Percentiles rank a stretch among this genome's conserved stretches.
Conservation (phyloP, 2,113 vertebrate species). For the Nematolebias whitei region DNA sequence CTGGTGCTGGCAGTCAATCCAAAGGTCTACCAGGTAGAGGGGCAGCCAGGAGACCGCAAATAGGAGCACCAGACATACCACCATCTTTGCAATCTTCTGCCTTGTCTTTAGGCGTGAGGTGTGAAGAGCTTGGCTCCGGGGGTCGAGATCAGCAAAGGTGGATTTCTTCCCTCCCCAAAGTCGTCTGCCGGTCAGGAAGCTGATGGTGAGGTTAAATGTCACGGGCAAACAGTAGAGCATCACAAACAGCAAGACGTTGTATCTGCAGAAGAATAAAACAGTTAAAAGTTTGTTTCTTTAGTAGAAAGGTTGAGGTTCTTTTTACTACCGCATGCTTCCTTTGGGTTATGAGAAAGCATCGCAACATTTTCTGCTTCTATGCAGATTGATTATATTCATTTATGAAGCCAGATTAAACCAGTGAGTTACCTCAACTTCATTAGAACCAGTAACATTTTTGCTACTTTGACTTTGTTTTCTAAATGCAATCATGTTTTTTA, state of each 20-base stretch:
- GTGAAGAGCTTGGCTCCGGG: slow-evolving; percentile 81
- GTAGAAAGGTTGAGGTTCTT: too few relatives aligned
- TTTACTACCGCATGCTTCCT: background rate
- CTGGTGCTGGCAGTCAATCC: slow-evolving; percentile 85
- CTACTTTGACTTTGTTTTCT: too few relatives aligned
- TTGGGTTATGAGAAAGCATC: background rate
- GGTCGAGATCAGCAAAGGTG: slow-evolving; percentile 79
- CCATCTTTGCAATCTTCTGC: slow-evolving; percentile 91
- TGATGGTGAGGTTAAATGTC: slow-evolving; percentile 89
- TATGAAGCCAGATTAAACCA: background rate
- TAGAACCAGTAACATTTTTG: too few relatives aligned
- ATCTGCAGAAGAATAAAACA: slow-evolving; percentile 43
- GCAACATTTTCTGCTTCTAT: background rate
- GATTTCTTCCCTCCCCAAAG: slow-evolving; percentile 82
- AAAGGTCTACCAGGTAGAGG: slow-evolving; percentile 88
- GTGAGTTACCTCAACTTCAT: too few relatives aligned
- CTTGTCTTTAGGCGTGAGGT: slow-evolving; percentile 85
- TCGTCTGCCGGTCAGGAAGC: slow-evolving; percentile 85
- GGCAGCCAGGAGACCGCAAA: slow-evolving; percentile 90
- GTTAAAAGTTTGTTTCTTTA: background rate
- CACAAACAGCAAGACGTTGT: slow-evolving; percentile 90
- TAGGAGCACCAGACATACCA: slow-evolving; percentile 89
- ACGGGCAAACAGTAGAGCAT: slow-evolving; percentile 91
- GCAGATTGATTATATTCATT: background rate
- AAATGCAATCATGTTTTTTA: too few relatives aligned